A percentile compares a stretch with the other conserved stretches of the same genome.
Conservation (phyloP, 92 coral and sea anemone genomes). For the Pocillopora grandis region DNA sequence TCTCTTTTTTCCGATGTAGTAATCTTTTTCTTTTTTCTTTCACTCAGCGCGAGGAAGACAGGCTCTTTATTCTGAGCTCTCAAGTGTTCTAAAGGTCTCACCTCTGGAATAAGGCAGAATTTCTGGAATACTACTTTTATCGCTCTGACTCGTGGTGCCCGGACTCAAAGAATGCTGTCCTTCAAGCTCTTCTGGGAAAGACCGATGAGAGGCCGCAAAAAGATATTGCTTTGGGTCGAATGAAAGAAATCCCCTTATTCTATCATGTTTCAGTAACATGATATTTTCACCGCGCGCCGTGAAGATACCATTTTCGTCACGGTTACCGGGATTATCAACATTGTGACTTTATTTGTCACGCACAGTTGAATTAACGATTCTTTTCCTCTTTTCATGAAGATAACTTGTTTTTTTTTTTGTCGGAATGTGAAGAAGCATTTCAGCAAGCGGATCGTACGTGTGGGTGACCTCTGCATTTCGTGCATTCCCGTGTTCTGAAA, state of each 20-base stretch:
- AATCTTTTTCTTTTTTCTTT: constrained; percentile 19
- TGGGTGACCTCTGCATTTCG: too few species aligned
- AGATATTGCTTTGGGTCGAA: not conserved
- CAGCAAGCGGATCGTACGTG: too few species aligned
- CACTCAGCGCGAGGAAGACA: constrained; percentile 87
- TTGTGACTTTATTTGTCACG: too few species aligned
- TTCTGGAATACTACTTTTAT: not conserved
- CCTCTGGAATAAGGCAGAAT: not conserved
- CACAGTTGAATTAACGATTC: too few species aligned
- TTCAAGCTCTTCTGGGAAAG: not conserved
- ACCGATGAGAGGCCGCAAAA: not conserved
- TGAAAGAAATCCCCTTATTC: not conserved
- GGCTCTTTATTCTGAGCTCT: constrained; percentile 89
- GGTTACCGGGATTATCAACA: too few species aligned
- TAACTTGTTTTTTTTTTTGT: too few species aligned
- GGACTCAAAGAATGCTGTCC: constrained; percentile 3
- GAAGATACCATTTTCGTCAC: too few species aligned
- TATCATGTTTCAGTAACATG: too few species aligned
- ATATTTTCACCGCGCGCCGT: too few species aligned
- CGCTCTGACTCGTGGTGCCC: constrained; percentile 24
- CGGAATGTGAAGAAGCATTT: too few species aligned
- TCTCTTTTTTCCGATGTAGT: not conserved
- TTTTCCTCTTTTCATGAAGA: too few species aligned
- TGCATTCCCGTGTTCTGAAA: too few species aligned
- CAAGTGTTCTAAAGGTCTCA: constrained; percentile 70